Conservation (phyloP, 1,140 invertebrate genomes). For the Ridgeia piscesae region DNA sequence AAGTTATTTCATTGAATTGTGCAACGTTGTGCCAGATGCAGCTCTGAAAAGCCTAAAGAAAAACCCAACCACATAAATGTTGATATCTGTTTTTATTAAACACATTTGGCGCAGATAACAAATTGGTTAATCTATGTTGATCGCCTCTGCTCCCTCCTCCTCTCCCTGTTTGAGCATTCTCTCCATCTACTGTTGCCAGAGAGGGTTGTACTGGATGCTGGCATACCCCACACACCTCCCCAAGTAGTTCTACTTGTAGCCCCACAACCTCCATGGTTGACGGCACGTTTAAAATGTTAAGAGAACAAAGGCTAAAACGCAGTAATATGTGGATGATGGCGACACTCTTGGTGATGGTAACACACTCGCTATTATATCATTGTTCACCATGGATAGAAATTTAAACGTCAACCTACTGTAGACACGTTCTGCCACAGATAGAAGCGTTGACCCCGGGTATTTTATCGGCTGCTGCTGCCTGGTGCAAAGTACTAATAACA, state of each 20-base stretch:
- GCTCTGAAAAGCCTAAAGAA: background rate
- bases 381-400: background rate
- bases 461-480: background rate
- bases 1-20: no score
- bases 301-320: background rate
- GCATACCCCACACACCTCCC: background rate
- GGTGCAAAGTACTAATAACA: background rate
- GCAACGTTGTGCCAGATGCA: no score
- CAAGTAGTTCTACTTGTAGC: background rate
- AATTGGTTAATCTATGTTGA: background rate
- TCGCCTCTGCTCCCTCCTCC: background rate
- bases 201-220: background rate
- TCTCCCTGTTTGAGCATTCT: background rate
- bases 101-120: background rate
- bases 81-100: background rate
- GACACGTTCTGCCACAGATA: background rate
- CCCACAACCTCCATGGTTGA: background rate
- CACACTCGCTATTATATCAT: background rate
- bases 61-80: background rate
- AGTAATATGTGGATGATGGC: background rate
- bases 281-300: background rate
- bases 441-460: background rate
- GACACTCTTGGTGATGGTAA: background rate
- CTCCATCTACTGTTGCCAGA: background rate
- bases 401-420: background rate